phyloP scores from a whole-genome alignment of 2,888 invertebrate genomes.

The Listrodromus nycthemerus region DNA sequence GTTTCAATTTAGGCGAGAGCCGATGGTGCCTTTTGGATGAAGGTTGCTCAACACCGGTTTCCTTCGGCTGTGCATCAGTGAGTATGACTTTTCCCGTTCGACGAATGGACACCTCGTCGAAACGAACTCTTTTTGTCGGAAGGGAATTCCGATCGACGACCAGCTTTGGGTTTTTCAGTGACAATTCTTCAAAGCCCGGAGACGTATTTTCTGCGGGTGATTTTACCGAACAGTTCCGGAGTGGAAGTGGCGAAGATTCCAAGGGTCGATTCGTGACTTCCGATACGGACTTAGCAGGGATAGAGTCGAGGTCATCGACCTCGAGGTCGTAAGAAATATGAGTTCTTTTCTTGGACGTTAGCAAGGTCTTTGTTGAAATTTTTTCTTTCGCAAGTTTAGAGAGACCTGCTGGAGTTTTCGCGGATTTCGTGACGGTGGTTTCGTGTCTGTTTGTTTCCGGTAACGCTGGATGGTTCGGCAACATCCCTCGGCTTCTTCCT shows the following conservation, averaged over 20 bases:
- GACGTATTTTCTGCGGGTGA: not conserved
- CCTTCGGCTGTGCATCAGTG: not conserved
- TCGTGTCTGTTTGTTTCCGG: not conserved
- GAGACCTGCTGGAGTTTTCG: not conserved
- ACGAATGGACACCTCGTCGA: conserved; percentile 32
- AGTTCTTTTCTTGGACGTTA: conserved; percentile 1
- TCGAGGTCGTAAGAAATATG: not conserved
- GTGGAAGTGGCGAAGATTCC: not conserved
- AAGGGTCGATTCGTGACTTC: not conserved
- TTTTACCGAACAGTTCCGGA: not conserved
- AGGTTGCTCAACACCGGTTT: not conserved
- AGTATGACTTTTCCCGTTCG: not conserved
- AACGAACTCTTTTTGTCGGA: conserved; percentile 28
- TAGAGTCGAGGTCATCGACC: not conserved
- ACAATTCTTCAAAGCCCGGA: not conserved
- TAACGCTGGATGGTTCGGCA: not conserved
- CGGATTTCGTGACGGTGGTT: too few relatives aligned
- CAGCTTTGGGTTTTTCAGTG: not conserved
- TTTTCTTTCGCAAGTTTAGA: not conserved
- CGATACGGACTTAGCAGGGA: not conserved
- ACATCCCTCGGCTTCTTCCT: too few relatives aligned
- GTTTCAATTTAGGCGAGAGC: not conserved
- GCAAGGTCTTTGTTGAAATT: not conserved
- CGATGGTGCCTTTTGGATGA: not conserved
- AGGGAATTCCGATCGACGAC: not conserved